These are phyloP conservation scores for Opisthograptis luteolata DNA, from an alignment of 2,888 invertebrate species.

Conservation along the genomic window DNA sequence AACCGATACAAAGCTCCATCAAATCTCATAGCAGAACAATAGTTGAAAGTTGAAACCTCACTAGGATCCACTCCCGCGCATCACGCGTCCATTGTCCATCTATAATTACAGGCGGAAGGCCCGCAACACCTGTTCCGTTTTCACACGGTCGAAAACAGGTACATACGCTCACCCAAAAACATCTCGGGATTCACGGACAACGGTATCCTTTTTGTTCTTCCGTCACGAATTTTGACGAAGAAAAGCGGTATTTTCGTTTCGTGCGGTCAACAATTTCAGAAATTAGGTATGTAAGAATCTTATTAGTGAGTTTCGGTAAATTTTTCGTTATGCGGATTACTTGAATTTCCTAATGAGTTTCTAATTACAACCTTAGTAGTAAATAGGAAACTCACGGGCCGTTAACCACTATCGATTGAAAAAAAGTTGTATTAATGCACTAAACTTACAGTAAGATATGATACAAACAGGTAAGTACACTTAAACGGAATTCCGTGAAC, in stretches of 20 bases:
- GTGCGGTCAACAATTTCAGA: no score
- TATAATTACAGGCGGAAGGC: conserved; percentile 73
- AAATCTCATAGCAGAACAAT: conserved; percentile 19
- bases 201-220: conserved; percentile 70
- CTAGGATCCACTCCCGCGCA: conserved; percentile 63
- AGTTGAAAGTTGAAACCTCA: conserved; percentile 38
- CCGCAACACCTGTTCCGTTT: conserved; percentile 79
- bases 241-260: not conserved
- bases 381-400: no score
- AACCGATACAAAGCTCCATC: conserved; percentile 3
- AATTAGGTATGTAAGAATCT: no score
- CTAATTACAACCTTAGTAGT: no score
- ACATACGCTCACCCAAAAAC: conserved; percentile 54
- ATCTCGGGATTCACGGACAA: conserved; percentile 59
- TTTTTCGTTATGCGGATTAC: no score
- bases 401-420: no score
- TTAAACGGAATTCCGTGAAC: no score
- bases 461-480: no score
- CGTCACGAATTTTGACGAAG: conserved; percentile 37
- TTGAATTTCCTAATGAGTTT: no score
- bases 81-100: conserved; percentile 72
- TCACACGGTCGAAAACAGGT: conserved; percentile 80
- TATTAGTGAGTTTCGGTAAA: conserved; percentile 4
- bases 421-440: no score
- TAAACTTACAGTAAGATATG: no score